A percentile compares a stretch with the other conserved stretches of the same genome.
Evolutionary conservation across 1,140 invertebrate genomes (phyloP).

Genomic region (Drosophila repletoides): DNA sequence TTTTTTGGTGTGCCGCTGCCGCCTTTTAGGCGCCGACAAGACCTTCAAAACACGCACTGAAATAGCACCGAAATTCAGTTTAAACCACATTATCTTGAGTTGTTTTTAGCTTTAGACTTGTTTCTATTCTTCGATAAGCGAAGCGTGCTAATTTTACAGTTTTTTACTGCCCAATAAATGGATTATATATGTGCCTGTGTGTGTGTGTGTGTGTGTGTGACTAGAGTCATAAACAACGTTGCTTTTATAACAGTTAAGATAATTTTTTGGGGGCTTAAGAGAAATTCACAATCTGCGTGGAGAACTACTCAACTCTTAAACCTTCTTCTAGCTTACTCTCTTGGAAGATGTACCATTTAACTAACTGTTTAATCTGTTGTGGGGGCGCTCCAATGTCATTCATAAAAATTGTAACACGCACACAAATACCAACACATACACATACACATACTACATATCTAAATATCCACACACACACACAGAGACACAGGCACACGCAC

Average conservation of each 20-base stretch:
- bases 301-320: constrained; percentile 2
- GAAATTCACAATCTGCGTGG: constrained; percentile 4
- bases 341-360: constrained; percentile 12
- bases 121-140: constrained; percentile 53
- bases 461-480: not conserved
- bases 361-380: constrained; percentile 5
- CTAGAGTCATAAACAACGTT: constrained; percentile 45
- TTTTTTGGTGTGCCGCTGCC: constrained; percentile 65
- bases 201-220: constrained; percentile 37
- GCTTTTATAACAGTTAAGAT: constrained; percentile 58
- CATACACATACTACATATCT: constrained; percentile 11
- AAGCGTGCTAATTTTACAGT: constrained; percentile 39
- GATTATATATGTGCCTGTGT: constrained; percentile 35
- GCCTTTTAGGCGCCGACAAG: constrained; percentile 70
- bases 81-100: constrained; percentile 44
- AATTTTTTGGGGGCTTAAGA: constrained; percentile 23
- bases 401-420: constrained; percentile 70
- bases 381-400: constrained; percentile 67
- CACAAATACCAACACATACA: constrained; percentile 12
- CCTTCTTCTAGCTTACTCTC: constrained; percentile 15
- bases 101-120: constrained; percentile 12
- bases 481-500: not conserved
- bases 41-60: not conserved
- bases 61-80: constrained; percentile 3
- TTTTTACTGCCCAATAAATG: constrained; percentile 44